A percentile compares a stretch with the other conserved stretches of the same genome.
Conservation (phyloP, 1,140 invertebrate species). For the Adelges cooleyi region DNA sequence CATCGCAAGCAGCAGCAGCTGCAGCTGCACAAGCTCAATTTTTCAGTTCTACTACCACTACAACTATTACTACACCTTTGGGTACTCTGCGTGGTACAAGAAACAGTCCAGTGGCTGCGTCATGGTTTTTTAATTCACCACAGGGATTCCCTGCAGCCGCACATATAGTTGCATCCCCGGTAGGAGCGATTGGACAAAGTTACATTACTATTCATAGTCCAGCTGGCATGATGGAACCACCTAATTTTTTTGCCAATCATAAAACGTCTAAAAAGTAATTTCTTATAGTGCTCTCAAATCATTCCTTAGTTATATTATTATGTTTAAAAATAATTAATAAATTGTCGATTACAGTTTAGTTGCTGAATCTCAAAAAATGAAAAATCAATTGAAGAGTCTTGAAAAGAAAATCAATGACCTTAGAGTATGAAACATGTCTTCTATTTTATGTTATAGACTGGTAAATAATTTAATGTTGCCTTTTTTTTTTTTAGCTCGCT, state of each 20-base stretch:
- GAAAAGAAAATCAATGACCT: constrained; percentile 55
- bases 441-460: too few relatives aligned
- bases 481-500: too few relatives aligned
- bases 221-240: constrained; percentile 19
- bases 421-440: too few relatives aligned
- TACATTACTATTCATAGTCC: constrained; percentile 40
- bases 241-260: constrained; percentile 7
- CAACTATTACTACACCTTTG: constrained; percentile 7
- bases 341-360: constrained; percentile 38
- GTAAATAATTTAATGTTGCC: too few relatives aligned
- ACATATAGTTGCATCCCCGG: constrained; percentile 30
- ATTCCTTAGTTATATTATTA: too few relatives aligned
- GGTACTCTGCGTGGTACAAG: constrained; percentile 32
- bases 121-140: constrained; percentile 42
- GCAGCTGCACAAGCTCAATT: not conserved
- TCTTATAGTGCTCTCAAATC: not conserved
- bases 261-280: constrained; percentile 24
- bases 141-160: constrained; percentile 36
- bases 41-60: not conserved
- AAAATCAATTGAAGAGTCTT: constrained; percentile 50
- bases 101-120: constrained; percentile 41
- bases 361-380: constrained; percentile 50
- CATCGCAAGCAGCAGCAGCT: not conserved
- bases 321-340: too few relatives aligned
- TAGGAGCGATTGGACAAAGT: constrained; percentile 37